A percentile compares a stretch with the other conserved stretches of the same genome.
Conservation (phyloP, 2,888 invertebrate species). For the Shargacucullia verbasci region DNA sequence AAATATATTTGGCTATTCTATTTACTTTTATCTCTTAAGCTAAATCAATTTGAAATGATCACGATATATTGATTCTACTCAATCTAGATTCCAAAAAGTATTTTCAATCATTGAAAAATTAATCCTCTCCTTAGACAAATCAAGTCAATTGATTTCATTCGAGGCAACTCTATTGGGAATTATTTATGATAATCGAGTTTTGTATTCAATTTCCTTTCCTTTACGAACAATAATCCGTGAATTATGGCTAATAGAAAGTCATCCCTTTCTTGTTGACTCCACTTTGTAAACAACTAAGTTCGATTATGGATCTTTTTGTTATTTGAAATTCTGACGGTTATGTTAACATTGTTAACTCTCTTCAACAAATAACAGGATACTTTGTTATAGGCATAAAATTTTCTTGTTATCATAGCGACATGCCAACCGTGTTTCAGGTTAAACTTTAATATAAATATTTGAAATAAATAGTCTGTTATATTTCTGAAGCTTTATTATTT, state of each 20-base stretch:
- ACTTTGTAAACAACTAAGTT: constrained; percentile 46
- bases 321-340: constrained; percentile 4
- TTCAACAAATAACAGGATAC: too few relatives aligned
- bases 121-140: constrained; percentile 60
- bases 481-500: background rate
- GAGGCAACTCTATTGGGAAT: constrained; percentile 60
- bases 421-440: too few relatives aligned
- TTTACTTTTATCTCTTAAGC: constrained; percentile 1
- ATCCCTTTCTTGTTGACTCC: constrained; percentile 56
- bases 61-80: constrained; percentile 9
- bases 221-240: constrained; percentile 68
- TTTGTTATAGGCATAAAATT: too few relatives aligned
- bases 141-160: constrained; percentile 66
- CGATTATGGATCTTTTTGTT: constrained; percentile 31
- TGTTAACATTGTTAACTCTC: background rate
- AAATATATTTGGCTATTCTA: constrained; percentile 4
- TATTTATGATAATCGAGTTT: constrained; percentile 77
- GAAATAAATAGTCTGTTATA: too few relatives aligned
- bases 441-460: too few relatives aligned
- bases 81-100: constrained; percentile 20
- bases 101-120: constrained; percentile 44
- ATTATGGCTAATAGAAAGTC: constrained; percentile 68
- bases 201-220: constrained; percentile 79
- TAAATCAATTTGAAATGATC: constrained; percentile 9
- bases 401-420: too few relatives aligned